Evolutionary conservation across 2,113 vertebrate species (phyloP), one percentile per base, ranked within the genome.

Genomic region (Rhea pennata): DNA sequence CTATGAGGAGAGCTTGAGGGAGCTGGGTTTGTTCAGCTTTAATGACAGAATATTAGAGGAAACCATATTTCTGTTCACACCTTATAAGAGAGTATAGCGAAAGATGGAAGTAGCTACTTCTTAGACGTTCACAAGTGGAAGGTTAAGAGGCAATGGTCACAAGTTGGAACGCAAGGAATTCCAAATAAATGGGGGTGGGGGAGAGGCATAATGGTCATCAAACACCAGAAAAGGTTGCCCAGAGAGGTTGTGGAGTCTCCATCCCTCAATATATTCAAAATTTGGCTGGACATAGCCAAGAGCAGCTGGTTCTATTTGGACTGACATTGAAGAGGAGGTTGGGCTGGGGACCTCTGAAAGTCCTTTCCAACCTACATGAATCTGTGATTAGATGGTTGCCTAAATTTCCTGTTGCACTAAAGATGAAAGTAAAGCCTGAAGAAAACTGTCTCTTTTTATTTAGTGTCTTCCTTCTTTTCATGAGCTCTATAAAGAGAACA

Each of bases 161-260:
- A 50, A 0, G 17, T 1, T 54, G 33, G 19, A 87, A 42, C 7
- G 50, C 5, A 75, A 11, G 11, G 73, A 65, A 80, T 39, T 48
- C 65, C 53, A 78, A 74, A 5, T 24, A 56, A 42, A 67, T 48
- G 6, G 2, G 2, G 13, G 27, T 9, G 3, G 22, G 22, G 17
- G 24, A 21, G n/a, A 42, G 9, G 10, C 4, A 21, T 29, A 1
- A 44, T 2, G 51, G 15, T 69, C 27, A 80, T 6, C 6, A 64
- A 26, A 50, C 33, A 51, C 15, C 23, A 7, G 53, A 46, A 12
- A 15, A 75, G 3, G 22, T 76, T 87, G 11, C 14, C 44, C 74
- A 21, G 51, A 71, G 42, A 62, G 17, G 4, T 15, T 44, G 2
- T 0, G 0, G 51, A 58, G 6, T 48, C 15, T 80, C 8, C 42